Percentiles rank a stretch among this genome's conserved stretches.
Conservation (phyloP, 53 echinoderm and acorn worm genomes). For the Temnopleurus reevesii region DNA sequence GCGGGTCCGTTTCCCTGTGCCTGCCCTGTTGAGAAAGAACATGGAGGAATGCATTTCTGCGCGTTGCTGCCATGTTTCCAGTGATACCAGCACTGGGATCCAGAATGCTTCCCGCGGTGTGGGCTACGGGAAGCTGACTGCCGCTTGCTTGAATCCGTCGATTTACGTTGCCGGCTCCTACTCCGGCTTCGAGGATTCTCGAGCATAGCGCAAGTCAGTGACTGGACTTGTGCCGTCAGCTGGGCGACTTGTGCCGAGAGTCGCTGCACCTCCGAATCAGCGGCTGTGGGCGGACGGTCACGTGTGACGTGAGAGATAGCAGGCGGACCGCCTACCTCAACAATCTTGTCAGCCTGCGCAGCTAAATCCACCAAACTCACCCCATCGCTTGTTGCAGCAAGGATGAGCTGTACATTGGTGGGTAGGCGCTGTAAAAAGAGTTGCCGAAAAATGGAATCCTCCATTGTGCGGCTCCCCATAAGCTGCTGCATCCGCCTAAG, state of each 20-base stretch:
- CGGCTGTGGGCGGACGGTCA: not conserved
- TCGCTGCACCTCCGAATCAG: not conserved
- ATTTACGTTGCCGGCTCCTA: not conserved
- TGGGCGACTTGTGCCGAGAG: not conserved
- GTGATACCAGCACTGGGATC: not conserved
- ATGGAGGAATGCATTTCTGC: not conserved
- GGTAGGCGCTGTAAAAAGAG: too few species aligned
- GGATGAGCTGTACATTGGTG: not conserved
- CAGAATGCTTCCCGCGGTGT: too few species aligned
- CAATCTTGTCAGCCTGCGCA: not conserved
- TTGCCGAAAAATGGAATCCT: too few species aligned
- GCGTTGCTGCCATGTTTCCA: not conserved
- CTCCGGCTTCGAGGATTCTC: not conserved
- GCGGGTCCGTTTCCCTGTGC: not conserved
- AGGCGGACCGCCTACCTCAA: not conserved
- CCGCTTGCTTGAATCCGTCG: not conserved
- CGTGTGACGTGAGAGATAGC: not conserved
- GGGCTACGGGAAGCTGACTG: not conserved
- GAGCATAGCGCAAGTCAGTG: not conserved
- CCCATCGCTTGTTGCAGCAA: not conserved
- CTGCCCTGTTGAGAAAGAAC: not conserved
- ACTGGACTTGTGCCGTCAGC: not conserved
- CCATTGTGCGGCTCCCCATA: too few species aligned
- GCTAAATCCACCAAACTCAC: not conserved
- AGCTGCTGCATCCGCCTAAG: too few species aligned